phyloP scores from a whole-genome alignment of 2,113 vertebrate genomes.

The Dicrurus megarhynchus region DNA sequence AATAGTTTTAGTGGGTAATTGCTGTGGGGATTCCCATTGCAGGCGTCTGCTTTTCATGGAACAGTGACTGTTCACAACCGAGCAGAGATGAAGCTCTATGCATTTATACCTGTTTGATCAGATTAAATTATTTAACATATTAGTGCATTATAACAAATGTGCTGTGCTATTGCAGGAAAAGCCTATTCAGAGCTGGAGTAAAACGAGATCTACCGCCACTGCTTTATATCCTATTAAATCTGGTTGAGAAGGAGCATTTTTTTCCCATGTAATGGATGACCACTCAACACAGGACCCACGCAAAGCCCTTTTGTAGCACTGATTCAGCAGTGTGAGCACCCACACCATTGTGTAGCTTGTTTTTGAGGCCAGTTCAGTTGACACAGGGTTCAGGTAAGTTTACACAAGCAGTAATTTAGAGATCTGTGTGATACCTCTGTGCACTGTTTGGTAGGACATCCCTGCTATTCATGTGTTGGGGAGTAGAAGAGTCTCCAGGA shows the following conservation, averaged over 20 bases:
- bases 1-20: slow-evolving; percentile 11
- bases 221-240: not conserved
- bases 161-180: not conserved
- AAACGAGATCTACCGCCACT: fast-evolving
- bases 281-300: not conserved
- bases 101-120: slow-evolving; percentile 15
- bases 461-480: not conserved
- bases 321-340: not conserved
- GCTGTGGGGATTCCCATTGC: not conserved
- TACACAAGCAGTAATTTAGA: not conserved
- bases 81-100: not conserved
- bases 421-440: not conserved
- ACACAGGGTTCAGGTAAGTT: not conserved
- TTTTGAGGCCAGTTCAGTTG: not conserved
- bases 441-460: not conserved
- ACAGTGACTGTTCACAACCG: not conserved
- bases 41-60: not conserved
- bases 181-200: not conserved
- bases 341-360: not conserved
- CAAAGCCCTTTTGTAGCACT: not conserved
- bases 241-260: not conserved
- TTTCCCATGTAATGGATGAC: not conserved
- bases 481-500: not conserved
- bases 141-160: not conserved
- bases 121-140: not conserved